Evolutionary conservation across 2,113 vertebrate genomes (phyloP), one percentile per base, ranked within the genome.

Genomic region (Xiphophorus hellerii): DNA sequence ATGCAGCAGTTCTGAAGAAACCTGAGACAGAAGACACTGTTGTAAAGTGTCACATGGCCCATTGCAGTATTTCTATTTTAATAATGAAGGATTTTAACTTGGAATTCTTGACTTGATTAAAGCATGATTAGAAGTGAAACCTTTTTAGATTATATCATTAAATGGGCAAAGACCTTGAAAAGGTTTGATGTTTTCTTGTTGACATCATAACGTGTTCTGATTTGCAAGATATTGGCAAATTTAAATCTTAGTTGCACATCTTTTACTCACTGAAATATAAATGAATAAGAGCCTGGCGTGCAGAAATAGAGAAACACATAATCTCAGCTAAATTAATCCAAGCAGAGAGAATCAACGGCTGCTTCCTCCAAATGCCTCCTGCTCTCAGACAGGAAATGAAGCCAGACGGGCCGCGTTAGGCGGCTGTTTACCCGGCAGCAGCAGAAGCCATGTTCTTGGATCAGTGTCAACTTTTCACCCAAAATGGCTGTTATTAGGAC

Each of bases 401-500:
- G 84, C 66, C 68, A 31, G 76, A 70, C 77, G 29, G 62, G 67
- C 77, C 42, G 17, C 33, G 63, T 69, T 67, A 62, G 80, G 77
- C 69, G 62, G 68, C 66, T 74, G 81, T 88, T 86, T 73, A 79
- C 73, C 75, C 84, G 5, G 77, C 76, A 76, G 82, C 86, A 74
- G 82, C 58, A 15, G 76, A 71, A 83, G 62, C 69, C 62, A 14
- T 85, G 84, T 84, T 88, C 77, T 77, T 89, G 90, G 87, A 87
- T 73, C 84, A 5, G 42, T 63, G 87, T 88, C 88, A 90, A 72
- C 35, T 73, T 83, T 87, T 78, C 78, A 73, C 75, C 86, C 79
- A 78, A 87, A 84, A 89, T 87, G 92, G 82, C 85, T 69, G 81
- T 84, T 81, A 84, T 90, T 84, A 83, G 87, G 76, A 78, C 20